Evolutionary conservation across 2,888 invertebrate genomes (phyloP).

Genomic region (Standfussiana lucernea): DNA sequence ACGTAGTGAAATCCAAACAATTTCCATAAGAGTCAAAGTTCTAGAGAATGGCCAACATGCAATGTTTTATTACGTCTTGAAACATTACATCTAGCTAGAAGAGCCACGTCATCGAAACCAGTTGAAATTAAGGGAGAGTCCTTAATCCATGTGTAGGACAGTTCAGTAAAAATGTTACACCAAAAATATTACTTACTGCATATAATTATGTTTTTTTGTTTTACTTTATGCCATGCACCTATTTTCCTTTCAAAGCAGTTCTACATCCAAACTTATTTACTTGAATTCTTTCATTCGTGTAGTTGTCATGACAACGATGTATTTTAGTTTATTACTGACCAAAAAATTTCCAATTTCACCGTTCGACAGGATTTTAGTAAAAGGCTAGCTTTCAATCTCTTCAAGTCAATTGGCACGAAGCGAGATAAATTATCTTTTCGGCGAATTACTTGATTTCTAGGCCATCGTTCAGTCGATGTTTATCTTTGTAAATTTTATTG

Average conservation of each 20-base stretch:
- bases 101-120: background rate
- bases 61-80: background rate
- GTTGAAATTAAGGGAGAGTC: background rate
- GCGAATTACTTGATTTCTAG: slow-evolving; percentile 36
- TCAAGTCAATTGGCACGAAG: slow-evolving; percentile 23
- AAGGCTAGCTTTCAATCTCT: background rate
- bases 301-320: background rate
- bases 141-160: background rate
- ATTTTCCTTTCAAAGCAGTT: background rate
- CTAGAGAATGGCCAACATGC: background rate
- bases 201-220: background rate
- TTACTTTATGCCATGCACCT: background rate
- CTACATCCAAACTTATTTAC: background rate
- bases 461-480: slow-evolving; percentile 13
- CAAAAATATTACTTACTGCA: background rate
- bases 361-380: background rate
- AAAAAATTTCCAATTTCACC: background rate
- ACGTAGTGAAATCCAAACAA: background rate
- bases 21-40: background rate
- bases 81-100: background rate
- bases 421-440: slow-evolving; percentile 40
- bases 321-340: background rate
- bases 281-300: background rate
- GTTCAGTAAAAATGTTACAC: background rate
- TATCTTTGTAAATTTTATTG: slow-evolving; percentile 19